A percentile compares a stretch with the other conserved stretches of the same genome.
These are phyloP conservation scores for Portevinia maculata DNA, from an alignment of 2,888 invertebrate species.

Conservation along the genomic window DNA sequence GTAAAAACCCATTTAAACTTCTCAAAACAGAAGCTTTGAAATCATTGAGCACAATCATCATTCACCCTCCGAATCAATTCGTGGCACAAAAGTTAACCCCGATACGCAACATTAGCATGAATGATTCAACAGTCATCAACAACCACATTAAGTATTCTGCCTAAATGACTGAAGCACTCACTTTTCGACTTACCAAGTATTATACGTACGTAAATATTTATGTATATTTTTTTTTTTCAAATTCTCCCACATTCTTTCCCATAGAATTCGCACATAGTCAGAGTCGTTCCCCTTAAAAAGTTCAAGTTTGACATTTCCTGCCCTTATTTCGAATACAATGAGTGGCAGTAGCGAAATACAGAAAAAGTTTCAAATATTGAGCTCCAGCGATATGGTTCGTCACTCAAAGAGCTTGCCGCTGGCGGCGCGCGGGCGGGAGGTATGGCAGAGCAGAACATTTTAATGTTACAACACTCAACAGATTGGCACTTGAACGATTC, in stretches of 20 bases:
- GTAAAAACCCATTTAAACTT: too few relatives aligned
- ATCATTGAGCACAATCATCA: neutral
- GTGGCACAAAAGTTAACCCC: slow-evolving; percentile 38
- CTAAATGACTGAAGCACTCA: slow-evolving; percentile 51
- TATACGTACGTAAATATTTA: neutral
- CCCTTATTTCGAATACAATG: slow-evolving; percentile 59
- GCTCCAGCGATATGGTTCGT: slow-evolving; percentile 44
- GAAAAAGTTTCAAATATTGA: slow-evolving; percentile 51
- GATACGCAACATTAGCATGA: slow-evolving; percentile 56
- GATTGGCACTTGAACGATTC: slow-evolving; percentile 71
- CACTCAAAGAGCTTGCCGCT: slow-evolving; percentile 34
- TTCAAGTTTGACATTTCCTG: slow-evolving; percentile 72
- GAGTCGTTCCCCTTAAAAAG: slow-evolving; percentile 36
- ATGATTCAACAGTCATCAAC: slow-evolving; percentile 64
- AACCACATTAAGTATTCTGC: slow-evolving; percentile 55
- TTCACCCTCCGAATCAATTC: slow-evolving; percentile 5
- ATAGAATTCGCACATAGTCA: slow-evolving; percentile 26
- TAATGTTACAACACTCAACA: slow-evolving; percentile 70
- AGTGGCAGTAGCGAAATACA: neutral
- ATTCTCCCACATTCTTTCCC: slow-evolving; percentile 18
- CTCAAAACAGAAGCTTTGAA: neutral
- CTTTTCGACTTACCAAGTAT: slow-evolving; percentile 53
- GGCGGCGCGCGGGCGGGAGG: neutral
- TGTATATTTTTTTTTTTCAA: slow-evolving; percentile 1
- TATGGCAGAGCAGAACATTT: slow-evolving; percentile 37